phyloP scores from a whole-genome alignment of 2,113 vertebrate species.

The Erythrocercus mccallii region DNA sequence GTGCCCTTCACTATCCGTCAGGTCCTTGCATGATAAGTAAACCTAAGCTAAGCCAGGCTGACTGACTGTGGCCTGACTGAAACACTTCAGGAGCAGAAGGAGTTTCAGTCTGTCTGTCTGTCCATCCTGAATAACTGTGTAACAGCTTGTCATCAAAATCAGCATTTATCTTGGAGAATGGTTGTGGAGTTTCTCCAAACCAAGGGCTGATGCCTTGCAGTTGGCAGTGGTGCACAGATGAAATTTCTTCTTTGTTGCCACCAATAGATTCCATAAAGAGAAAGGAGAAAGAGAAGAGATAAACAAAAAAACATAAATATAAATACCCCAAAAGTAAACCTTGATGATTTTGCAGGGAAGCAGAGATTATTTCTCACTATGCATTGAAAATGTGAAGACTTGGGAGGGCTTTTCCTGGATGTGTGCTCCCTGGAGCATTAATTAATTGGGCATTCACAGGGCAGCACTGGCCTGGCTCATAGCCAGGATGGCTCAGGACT shows the following conservation, averaged over 20 bases:
- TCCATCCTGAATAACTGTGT: not conserved
- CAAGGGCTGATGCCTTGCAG: not conserved
- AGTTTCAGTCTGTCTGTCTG: not conserved
- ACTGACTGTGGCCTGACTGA: not conserved
- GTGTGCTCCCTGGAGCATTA: rapidly evolving
- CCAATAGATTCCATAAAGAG: not conserved
- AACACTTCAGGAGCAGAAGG: not conserved
- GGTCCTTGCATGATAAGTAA: not conserved
- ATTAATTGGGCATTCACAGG: not conserved
- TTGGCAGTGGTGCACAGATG: not conserved
- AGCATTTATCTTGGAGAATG: not conserved
- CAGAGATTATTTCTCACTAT: not conserved
- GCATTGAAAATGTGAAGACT: not conserved
- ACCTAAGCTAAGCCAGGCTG: not conserved
- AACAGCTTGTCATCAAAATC: not conserved
- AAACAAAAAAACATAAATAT: not conserved
- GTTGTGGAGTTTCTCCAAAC: not conserved
- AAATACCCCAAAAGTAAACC: not conserved
- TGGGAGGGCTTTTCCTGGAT: not conserved
- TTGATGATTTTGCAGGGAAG: not conserved
- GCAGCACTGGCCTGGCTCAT: not conserved
- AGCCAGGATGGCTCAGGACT: not conserved
- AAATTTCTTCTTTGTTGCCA: not conserved
- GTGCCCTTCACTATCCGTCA: not conserved
- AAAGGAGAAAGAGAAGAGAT: not conserved